phyloP scores from a whole-genome alignment of 2,888 invertebrate genomes.

The Ormyrus pomaceus region DNA sequence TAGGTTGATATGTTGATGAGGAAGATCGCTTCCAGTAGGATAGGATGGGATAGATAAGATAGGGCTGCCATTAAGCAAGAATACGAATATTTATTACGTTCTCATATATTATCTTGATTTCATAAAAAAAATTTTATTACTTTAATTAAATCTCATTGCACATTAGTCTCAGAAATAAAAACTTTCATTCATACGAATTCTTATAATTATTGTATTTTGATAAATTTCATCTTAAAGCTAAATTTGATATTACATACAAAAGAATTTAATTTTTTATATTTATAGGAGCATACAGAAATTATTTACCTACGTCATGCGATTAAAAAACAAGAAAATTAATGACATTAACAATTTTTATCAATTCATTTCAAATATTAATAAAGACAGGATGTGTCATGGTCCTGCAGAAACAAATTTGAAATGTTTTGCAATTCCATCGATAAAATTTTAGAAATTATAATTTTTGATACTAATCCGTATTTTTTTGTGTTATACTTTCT shows the following conservation, averaged over 20 bases:
- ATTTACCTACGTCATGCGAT: background rate
- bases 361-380: background rate
- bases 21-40: too few species aligned
- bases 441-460: slow-evolving; percentile 50
- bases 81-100: slow-evolving; percentile 52
- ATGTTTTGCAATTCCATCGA: slow-evolving; percentile 6
- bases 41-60: background rate
- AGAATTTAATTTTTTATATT: background rate
- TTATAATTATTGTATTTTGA: slow-evolving; percentile 6
- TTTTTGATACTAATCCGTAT: slow-evolving; percentile 59
- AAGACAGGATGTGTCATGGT: background rate
- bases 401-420: background rate
- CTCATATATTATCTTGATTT: background rate
- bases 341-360: background rate
- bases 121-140: background rate
- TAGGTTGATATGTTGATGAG: too few species aligned
- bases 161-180: slow-evolving; percentile 50
- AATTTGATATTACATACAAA: background rate
- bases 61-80: slow-evolving; percentile 61
- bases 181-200: slow-evolving; percentile 11
- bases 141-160: slow-evolving; percentile 40
- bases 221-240: slow-evolving; percentile 8
- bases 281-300: slow-evolving; percentile 9
- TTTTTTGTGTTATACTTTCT: slow-evolving; percentile 64
- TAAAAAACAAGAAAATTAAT: background rate